Evolutionary conservation across 2,888 invertebrate species (phyloP).

Genomic region (Cerceris ruficornis): DNA sequence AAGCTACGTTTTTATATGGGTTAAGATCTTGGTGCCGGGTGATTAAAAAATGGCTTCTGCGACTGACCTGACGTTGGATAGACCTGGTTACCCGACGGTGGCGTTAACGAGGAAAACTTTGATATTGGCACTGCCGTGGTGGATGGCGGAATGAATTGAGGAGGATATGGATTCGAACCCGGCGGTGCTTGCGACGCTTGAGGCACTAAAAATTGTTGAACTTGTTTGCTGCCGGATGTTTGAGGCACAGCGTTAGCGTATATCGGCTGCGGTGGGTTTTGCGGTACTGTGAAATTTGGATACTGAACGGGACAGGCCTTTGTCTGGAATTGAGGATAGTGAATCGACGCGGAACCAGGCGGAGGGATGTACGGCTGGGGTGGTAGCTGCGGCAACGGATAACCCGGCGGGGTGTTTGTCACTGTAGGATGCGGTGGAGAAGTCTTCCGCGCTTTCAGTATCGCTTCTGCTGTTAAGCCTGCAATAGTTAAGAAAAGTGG

Average conservation of each 20-base stretch:
- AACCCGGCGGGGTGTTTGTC: constrained; percentile 54
- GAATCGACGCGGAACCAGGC: constrained; percentile 76
- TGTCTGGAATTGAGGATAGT: constrained; percentile 75
- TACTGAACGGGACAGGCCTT: constrained; percentile 72
- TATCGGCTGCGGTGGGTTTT: constrained; percentile 51
- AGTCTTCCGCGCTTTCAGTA: constrained; percentile 73
- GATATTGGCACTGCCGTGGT: constrained; percentile 66
- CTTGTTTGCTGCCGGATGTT: constrained; percentile 23
- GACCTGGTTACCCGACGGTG: constrained; percentile 58
- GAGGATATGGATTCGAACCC: constrained; percentile 79
- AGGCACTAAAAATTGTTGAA: constrained; percentile 55
- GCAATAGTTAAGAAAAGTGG: constrained; percentile 15
- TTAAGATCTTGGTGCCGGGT: constrained; percentile 76
- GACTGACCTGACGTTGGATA: constrained; percentile 57
- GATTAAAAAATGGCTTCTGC: constrained; percentile 72
- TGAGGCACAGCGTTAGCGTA: constrained; percentile 41
- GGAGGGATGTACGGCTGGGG: constrained; percentile 80
- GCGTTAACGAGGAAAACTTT: constrained; percentile 61
- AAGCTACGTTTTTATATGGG: constrained; percentile 66
- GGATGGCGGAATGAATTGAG: constrained; percentile 72
- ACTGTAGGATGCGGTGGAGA: constrained; percentile 65
- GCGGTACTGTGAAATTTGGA: constrained; percentile 65
- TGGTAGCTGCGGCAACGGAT: constrained; percentile 74
- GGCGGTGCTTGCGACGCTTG: constrained; percentile 77
- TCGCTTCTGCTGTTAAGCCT: constrained; percentile 78